Evolutionary conservation across 2,113 vertebrate genomes (phyloP), one percentile per base, ranked within the genome.

Genomic region (Amphilophus citrinellus): DNA sequence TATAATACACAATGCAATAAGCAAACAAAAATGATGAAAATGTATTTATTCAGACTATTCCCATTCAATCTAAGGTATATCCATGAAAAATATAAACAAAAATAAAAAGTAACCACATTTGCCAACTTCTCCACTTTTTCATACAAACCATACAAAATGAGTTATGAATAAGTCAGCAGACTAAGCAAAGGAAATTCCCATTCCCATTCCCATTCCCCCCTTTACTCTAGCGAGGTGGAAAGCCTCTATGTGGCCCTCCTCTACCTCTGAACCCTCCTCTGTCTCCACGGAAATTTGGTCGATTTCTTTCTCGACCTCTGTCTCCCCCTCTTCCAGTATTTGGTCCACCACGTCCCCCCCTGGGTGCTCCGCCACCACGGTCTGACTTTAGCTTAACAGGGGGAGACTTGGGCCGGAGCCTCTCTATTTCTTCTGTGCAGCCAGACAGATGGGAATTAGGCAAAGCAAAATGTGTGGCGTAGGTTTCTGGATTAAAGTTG

Each of bases 371-470:
- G 0, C 98, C 97, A 1, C 98, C 98, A 6, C 98, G 95, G 44
- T 99, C 98, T 0, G 97, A 96, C 88, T 98, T 99, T 3, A 97
- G 95, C 79, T 99, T 99, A 56, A 97, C 96, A 0, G 98, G 97
- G 0, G 98, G 98, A 0, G 98, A 99, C 90, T 99, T 99, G 76
- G 98, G 98, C 10, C 98, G 96, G 5, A 99, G 97, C 82, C 98
- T 95, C 93, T 99, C 98, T 4, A 99, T 99, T 89, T 99, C 98
- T 85, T 99, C 98, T 0, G 98, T 98, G 83, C 98, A 99, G 66
- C 98, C 98, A 0, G 98, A 98, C 30, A 99, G 95, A 89, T 98
- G 96, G 4, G 97, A 97, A 44, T 96, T 96, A 0, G 97, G 97
- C 83, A 96, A 80, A 0, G 89, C 92, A 88, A 99, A 99, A 92